Evolutionary conservation across 2,113 vertebrate species (phyloP).

Genomic region (Mungos mungo): DNA sequence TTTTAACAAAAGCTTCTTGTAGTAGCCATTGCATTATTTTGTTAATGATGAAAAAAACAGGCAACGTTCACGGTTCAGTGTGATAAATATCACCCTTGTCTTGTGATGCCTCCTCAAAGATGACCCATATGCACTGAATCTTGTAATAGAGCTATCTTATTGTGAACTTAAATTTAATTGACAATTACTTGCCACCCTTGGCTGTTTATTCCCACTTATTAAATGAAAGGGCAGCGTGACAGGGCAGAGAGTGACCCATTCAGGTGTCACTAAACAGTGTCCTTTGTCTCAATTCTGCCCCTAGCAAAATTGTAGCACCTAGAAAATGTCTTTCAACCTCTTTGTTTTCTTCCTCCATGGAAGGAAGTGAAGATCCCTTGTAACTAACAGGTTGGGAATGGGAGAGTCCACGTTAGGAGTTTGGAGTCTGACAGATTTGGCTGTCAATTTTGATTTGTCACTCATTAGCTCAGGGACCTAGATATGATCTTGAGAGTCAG

Average conservation of each 20-base stretch:
- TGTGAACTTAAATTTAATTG: background rate
- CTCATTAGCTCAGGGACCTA: background rate
- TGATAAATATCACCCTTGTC: background rate
- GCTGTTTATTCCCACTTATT: background rate
- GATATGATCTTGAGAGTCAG: background rate
- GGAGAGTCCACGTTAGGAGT: background rate
- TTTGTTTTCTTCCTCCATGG: background rate
- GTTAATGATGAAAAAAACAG: constrained; percentile 23
- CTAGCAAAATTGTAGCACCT: background rate
- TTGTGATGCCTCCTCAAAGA: background rate
- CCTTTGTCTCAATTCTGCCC: background rate
- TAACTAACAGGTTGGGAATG: background rate
- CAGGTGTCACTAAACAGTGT: background rate
- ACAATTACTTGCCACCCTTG: background rate
- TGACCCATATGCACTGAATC: background rate
- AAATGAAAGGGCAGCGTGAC: background rate
- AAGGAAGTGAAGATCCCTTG: background rate
- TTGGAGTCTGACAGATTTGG: background rate
- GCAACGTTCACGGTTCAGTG: background rate
- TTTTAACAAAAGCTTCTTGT: background rate
- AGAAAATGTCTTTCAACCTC: background rate
- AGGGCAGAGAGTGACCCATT: background rate
- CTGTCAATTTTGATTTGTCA: constrained; percentile 14
- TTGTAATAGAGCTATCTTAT: background rate
- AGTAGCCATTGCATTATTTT: background rate